Evolutionary conservation across 2,113 vertebrate genomes (phyloP).

Genomic region (Myotis davidii): DNA sequence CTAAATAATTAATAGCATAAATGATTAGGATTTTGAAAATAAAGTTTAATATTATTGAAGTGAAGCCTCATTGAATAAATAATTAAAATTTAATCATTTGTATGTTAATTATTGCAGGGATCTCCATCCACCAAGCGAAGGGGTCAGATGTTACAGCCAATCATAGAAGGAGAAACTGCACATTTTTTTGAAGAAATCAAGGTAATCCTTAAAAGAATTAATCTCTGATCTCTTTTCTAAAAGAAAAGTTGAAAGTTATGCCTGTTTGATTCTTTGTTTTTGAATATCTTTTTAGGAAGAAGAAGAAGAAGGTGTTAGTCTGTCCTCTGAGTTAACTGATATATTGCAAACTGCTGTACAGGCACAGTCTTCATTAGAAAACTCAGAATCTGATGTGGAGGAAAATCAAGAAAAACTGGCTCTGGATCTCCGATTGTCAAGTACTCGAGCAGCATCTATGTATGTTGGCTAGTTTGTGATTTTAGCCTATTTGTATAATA

Average conservation of each 20-base stretch:
- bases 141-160: constrained; percentile 94
- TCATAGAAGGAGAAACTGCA: constrained; percentile 98
- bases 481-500: constrained; percentile 44
- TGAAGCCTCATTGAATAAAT: neutral
- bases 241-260: neutral
- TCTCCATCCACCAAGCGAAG: constrained; percentile 96
- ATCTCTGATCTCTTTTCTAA: constrained; percentile 8
- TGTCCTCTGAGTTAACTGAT: constrained; percentile 90
- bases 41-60: neutral
- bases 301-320: constrained; percentile 89
- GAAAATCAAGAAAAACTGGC: constrained; percentile 92
- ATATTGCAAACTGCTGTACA: constrained; percentile 88
- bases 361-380: constrained; percentile 83
- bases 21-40: constrained; percentile 41
- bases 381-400: constrained; percentile 88
- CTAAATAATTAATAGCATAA: constrained; percentile 20
- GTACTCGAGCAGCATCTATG: constrained; percentile 96
- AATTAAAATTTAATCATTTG: neutral
- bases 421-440: constrained; percentile 93
- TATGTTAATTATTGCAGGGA: constrained; percentile 84
- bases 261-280: constrained; percentile 43
- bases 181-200: constrained; percentile 98
- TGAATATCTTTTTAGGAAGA: constrained; percentile 83
- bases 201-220: constrained; percentile 80
- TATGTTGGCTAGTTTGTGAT: constrained; percentile 77